Conservation (phyloP, 2,888 invertebrate species). For the Ennomos quercinarius region DNA sequence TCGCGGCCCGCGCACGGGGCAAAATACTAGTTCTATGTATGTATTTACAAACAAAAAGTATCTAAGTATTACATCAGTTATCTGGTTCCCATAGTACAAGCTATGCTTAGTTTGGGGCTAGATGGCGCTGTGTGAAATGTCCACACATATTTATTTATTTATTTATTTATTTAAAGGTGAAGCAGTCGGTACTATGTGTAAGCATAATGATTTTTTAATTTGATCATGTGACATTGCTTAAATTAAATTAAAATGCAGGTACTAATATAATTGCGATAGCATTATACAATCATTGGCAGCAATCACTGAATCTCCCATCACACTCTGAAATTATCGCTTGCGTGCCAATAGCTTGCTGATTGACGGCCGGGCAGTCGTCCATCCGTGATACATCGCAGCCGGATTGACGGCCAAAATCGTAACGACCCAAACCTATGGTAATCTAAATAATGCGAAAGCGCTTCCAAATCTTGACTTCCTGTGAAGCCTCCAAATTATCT, state of each 20-base stretch:
- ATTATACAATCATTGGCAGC: constrained; percentile 80
- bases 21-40: no score
- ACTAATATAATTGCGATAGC: constrained; percentile 57
- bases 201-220: constrained; percentile 13
- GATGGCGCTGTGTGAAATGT: no score
- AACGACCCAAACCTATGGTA: constrained; percentile 52
- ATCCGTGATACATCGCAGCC: constrained; percentile 53
- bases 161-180: no score
- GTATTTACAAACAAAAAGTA: no score
- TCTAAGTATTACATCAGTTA: no score
- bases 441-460: constrained; percentile 65
- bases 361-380: constrained; percentile 62
- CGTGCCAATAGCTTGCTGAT: constrained; percentile 76
- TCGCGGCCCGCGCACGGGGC: no score
- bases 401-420: constrained; percentile 57
- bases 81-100: no score
- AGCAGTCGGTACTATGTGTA: no score
- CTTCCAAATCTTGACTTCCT: constrained; percentile 73
- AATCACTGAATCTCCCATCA: constrained; percentile 64
- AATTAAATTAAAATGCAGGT: constrained; percentile 35
- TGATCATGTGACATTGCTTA: constrained; percentile 23
- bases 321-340: constrained; percentile 74
- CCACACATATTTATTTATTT: no score
- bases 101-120: no score
- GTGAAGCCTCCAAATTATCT: constrained; percentile 65